A percentile compares a stretch with the other conserved stretches of the same genome.
Conservation (phyloP, 2,888 invertebrate species). For the Steinernema scapterisci region DNA sequence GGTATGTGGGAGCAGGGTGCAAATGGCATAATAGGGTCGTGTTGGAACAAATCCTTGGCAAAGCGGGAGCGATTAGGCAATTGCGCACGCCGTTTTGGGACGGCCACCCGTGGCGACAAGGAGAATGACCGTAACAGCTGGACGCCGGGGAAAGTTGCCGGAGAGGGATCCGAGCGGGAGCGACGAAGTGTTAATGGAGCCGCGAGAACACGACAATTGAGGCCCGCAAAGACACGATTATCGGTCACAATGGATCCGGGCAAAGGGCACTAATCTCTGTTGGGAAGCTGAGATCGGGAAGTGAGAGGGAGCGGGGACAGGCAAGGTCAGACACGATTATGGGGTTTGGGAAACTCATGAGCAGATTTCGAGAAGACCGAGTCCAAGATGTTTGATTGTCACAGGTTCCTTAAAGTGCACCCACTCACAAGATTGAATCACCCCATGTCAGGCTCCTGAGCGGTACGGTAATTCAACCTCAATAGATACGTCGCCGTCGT, state of each 20-base stretch:
- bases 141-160: neutral
- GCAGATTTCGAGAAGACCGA: too few relatives aligned
- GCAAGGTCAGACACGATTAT: neutral
- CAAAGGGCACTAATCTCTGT: neutral
- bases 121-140: constrained; percentile 21
- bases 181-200: constrained; percentile 8
- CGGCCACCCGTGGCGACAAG: constrained; percentile 1
- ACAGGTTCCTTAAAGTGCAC: neutral
- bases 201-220: neutral
- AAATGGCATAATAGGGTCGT: neutral
- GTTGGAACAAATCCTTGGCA: neutral
- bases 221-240: constrained; percentile 19
- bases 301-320: neutral
- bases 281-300: neutral
- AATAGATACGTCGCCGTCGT: neutral
- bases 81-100: too few relatives aligned
- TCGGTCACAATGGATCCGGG: constrained; percentile 7
- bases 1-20: neutral
- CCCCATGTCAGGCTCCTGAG: neutral
- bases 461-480: constrained; percentile 7
- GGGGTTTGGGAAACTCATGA: neutral
- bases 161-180: too few relatives aligned
- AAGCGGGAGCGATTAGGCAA: constrained; percentile 14
- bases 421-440: neutral
- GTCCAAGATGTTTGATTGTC: too few relatives aligned